Conservation (phyloP, 2,888 invertebrate species). For the Apotomis betuletana region DNA sequence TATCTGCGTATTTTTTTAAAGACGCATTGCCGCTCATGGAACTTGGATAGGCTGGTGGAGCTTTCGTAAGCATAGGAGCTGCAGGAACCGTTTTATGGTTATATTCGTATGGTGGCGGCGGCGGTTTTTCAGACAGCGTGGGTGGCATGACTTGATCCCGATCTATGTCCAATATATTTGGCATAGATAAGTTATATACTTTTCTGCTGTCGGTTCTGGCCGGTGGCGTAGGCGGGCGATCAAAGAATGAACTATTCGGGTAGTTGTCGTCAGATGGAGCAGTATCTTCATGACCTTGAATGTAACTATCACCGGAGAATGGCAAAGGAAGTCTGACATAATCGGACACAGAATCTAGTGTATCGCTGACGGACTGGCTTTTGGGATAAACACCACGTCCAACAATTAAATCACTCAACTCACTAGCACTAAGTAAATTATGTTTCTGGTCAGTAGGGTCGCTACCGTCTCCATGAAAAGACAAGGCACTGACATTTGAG, state of each 20-base stretch:
- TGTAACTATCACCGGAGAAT: slow-evolving; percentile 83
- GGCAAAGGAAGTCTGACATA: slow-evolving; percentile 90
- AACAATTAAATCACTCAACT: slow-evolving; percentile 92
- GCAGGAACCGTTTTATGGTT: slow-evolving; percentile 83
- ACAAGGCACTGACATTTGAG: slow-evolving; percentile 91
- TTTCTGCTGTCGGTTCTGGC: slow-evolving; percentile 87
- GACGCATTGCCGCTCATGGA: slow-evolving; percentile 50
- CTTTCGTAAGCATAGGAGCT: slow-evolving; percentile 69
- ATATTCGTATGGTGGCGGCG: slow-evolving; percentile 88
- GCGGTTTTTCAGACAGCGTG: slow-evolving; percentile 74
- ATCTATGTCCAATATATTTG: slow-evolving; percentile 76
- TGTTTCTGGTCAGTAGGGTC: slow-evolving; percentile 92
- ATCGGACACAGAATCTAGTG: slow-evolving; percentile 94
- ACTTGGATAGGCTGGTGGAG: slow-evolving; percentile 88
- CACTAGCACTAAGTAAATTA: slow-evolving; percentile 90
- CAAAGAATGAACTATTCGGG: slow-evolving; percentile 77
- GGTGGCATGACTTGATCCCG: slow-evolving; percentile 54
- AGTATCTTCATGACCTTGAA: slow-evolving; percentile 84
- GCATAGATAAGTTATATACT: slow-evolving; percentile 72
- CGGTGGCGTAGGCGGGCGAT: slow-evolving; percentile 87
- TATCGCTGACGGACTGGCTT: slow-evolving; percentile 90
- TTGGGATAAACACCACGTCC: slow-evolving; percentile 89
- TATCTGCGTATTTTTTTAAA: slow-evolving; percentile 61
- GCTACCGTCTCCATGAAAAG: slow-evolving; percentile 94
- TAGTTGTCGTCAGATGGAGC: slow-evolving; percentile 84